These are phyloP conservation scores for Pachypeltis micranthus DNA, from an alignment of 1,140 invertebrate species.

Conservation along the genomic window DNA sequence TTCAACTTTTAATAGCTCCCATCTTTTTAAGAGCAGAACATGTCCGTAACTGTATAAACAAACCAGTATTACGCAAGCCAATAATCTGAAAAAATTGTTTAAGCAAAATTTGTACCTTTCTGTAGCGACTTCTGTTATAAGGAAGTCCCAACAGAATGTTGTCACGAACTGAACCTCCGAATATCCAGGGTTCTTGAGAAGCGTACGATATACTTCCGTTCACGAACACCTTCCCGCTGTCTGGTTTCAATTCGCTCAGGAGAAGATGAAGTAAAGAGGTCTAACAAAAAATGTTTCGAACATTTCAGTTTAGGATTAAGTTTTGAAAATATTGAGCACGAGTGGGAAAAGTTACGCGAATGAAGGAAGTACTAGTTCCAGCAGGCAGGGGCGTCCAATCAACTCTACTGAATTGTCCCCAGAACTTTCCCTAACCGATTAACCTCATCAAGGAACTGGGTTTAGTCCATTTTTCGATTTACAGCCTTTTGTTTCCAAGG, in stretches of 20 bases:
- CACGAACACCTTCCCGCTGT: constrained; percentile 46
- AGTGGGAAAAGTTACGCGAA: neutral
- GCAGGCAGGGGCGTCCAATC: neutral
- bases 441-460: too few species aligned
- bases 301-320: constrained; percentile 14
- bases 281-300: constrained; percentile 36
- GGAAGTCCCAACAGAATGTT: constrained; percentile 69
- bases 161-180: constrained; percentile 50
- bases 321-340: neutral
- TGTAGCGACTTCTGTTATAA: constrained; percentile 51
- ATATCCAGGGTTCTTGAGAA: constrained; percentile 67
- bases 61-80: too few species aligned
- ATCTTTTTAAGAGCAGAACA: too few species aligned
- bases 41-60: too few species aligned
- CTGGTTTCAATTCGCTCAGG: constrained; percentile 51
- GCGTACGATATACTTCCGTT: constrained; percentile 54
- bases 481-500: too few species aligned
- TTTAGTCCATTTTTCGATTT: too few species aligned
- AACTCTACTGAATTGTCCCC: too few species aligned
- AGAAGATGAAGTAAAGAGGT: constrained; percentile 62
- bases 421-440: too few species aligned
- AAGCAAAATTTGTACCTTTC: too few species aligned
- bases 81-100: too few species aligned
- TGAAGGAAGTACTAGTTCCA: neutral
- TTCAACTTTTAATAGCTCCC: too few species aligned